Base-by-base conservation (phyloP, 2,797 vertebrate species). In the Sardinella longiceps region DNA sequence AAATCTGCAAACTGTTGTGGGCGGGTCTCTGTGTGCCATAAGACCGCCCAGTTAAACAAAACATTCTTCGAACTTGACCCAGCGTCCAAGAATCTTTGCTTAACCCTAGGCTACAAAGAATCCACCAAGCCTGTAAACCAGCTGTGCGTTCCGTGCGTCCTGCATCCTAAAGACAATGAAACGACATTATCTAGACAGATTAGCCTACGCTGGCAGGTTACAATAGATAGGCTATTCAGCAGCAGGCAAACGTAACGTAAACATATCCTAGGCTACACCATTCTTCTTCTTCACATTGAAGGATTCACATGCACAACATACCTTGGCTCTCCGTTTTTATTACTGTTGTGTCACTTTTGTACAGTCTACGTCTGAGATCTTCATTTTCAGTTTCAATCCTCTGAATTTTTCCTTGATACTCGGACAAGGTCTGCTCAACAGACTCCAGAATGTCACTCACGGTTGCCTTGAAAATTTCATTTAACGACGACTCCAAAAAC, bases 371-470 rank as follows among this genome's bases (percentile, higher is more conserved):
- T 82, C 90, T 93, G 60, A 95, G 94, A 88, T 88, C 90, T 81
- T 95, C 92, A 82, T 95, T 96, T 82, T 96, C 95, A 0, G 86
- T 87, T 88, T 94, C 92, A 15, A 95, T 90, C 86, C 89, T 91
- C n/a, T 88, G 93, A 4, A 96, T 92, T n/a, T 92, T 90, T 0
- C 89, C 92, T 86, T 93, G 94, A 53, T 94, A 95, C 83, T 94
- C 94, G 1, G 89, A 89, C 88, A 95, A 86, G n/a, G 93, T 95
- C 87, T 91, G 89, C 50, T 95, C 94, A 82, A 96, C 95, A 0
- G 94, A 95, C 48, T 93, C 92, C 89, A 95, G 88, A 66, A 95
- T 95, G 89, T 95, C 94, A 82, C 85, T 91, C 60, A 96, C 95
- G 0, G 95, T 95, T 74, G 93, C 94, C 77, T 90, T 93, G 14